These are phyloP conservation scores for Caenorhabditis japonica DNA, from an alignment of 2,888 invertebrate genomes.

Conservation along the genomic window DNA sequence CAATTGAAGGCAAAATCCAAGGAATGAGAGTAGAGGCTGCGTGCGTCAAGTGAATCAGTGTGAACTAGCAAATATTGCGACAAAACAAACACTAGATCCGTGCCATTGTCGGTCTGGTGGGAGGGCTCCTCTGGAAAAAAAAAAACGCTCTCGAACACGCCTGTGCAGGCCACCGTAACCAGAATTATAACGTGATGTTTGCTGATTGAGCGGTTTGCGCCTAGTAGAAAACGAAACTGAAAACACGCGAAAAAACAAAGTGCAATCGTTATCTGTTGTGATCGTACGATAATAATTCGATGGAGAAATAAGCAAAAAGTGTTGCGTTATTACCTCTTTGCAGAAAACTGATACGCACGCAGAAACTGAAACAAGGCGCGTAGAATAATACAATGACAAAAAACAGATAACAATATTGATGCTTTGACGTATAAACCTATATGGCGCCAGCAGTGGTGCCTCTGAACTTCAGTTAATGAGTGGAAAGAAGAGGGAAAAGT, in stretches of 20 bases:
- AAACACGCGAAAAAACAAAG: constrained; percentile 38
- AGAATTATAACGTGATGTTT: neutral
- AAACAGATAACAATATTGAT: constrained; percentile 48
- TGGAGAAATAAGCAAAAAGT: constrained; percentile 10
- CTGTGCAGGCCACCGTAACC: constrained; percentile 17
- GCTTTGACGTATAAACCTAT: constrained; percentile 46
- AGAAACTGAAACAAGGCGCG: constrained; percentile 35
- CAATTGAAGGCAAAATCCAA: no score
- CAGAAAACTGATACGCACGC: constrained; percentile 29
- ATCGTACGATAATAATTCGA: constrained; percentile 30
- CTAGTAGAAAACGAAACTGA: neutral
- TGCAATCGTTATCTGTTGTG: constrained; percentile 34
- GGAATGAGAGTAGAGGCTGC: constrained; percentile 15
- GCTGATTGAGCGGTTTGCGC: constrained; percentile 18
- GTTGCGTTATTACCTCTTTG: constrained; percentile 44
- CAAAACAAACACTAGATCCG: constrained; percentile 55
- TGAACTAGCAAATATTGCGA: constrained; percentile 55
- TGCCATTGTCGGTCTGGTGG: constrained; percentile 45
- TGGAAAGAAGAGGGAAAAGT: neutral
- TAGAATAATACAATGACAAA: constrained; percentile 43
- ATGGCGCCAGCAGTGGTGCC: constrained; percentile 37
- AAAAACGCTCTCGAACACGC: constrained; percentile 17
- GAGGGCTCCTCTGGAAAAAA: constrained; percentile 36
- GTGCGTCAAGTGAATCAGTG: constrained; percentile 52
- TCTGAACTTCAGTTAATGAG: constrained; percentile 15